These are phyloP conservation scores for Platorchestia sp. DNA, from an alignment of 1,140 invertebrate species.

Conservation along the genomic window DNA sequence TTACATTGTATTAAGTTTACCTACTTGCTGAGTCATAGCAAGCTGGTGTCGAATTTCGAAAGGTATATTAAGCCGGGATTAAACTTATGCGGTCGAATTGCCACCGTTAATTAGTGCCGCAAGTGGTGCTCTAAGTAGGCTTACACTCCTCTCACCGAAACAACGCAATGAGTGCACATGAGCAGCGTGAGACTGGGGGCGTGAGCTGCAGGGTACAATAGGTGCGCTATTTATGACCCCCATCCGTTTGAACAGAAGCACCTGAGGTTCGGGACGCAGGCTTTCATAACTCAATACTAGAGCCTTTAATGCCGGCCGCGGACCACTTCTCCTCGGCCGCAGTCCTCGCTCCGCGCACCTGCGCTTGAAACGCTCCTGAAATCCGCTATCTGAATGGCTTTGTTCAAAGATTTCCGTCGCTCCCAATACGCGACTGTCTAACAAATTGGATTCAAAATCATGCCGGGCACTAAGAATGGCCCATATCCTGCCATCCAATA, in stretches of 20 bases:
- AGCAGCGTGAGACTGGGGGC: neutral
- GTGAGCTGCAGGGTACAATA: neutral
- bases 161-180: neutral
- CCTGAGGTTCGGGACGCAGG: neutral
- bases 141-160: neutral
- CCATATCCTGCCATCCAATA: conserved; percentile 1
- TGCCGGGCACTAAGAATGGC: neutral
- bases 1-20: no score
- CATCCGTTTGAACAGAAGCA: conserved; percentile 25
- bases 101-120: neutral
- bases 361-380: neutral
- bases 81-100: neutral
- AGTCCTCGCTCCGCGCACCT: neutral
- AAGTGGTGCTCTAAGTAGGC: neutral
- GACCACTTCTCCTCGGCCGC: neutral
- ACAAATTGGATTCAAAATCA: conserved; percentile 41
- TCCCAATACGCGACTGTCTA: neutral
- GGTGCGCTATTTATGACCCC: neutral
- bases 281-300: conserved; percentile 14
- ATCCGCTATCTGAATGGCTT: neutral
- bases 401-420: neutral
- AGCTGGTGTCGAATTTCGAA: neutral
- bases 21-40: neutral
- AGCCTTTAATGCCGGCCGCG: neutral
- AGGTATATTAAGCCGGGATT: neutral